Base-by-base conservation (phyloP, 2,113 vertebrate species). In the Paramisgurnus dabryanus region DNA sequence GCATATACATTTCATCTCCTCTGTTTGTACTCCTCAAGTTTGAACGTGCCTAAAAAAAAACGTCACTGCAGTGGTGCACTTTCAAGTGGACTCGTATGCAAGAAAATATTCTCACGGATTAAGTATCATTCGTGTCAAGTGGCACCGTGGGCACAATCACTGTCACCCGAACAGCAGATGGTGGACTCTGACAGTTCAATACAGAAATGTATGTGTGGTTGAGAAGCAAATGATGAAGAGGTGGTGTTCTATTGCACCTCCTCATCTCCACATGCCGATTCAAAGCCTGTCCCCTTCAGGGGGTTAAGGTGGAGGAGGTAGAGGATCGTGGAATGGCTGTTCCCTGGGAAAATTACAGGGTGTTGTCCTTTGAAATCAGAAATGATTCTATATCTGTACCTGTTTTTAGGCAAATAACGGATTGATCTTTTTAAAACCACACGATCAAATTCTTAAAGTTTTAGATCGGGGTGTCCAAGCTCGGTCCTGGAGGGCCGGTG, bases 91-190 rank as follows among this genome's bases (percentile, higher is more conserved):
- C 60, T 39, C 39, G 0, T 8, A 45, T 58, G 50, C 40, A 73
- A 18, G 43, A 13, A 12, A n/a, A 58, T 40, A 45, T 73, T 61
- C 58, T 63, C 27, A 22, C 43, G 61, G 50, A 57, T 64, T n/a
- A 64, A 73, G 49, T 49, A 74, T 76, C 50, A 69, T 65, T 70
- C 40, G 22, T 57, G 74, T 83, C 76, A 70, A 41, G 4, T 64
- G 39, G 67, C 78, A 70, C 67, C 72, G 80, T 80, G 40, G 63
- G 71, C 45, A 70, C 70, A 61, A 72, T 68, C 80, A 82, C 88
- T 79, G 84, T 78, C 75, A 86, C 66, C 75, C 85, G 79, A 83
- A 82, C 86, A 89, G 80, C 91, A 93, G 89, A 91, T 90, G 86
- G 90, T 85, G 78, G 67, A 45, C 43, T 75, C 50, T 83, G 83